A percentile compares a stretch with the other conserved stretches of the same genome.
Evolutionary conservation across 2,113 vertebrate species (phyloP).

Genomic region (Panthera tigris): DNA sequence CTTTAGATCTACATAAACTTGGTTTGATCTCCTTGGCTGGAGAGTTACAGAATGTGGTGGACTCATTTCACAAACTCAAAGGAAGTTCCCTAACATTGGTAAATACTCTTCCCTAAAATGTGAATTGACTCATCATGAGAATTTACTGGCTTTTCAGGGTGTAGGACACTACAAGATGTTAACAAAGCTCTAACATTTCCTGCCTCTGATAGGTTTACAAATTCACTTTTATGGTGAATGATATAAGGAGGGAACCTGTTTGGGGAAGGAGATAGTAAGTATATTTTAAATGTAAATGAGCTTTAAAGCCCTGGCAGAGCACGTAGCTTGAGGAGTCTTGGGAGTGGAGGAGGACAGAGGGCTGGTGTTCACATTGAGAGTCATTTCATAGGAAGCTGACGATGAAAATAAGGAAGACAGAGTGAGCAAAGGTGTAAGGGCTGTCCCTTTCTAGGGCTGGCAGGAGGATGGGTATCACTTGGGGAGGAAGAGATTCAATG

Average conservation of each 20-base stretch:
- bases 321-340: neutral
- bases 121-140: neutral
- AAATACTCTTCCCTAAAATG: neutral
- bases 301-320: neutral
- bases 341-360: neutral
- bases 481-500: neutral
- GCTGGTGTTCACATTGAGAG: neutral
- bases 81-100: neutral
- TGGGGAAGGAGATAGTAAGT: neutral
- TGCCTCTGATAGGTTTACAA: neutral
- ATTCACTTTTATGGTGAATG: neutral
- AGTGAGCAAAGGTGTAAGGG: rapidly evolving
- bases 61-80: neutral
- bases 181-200: neutral
- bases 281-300: neutral
- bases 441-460: neutral
- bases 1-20: neutral
- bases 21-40: neutral
- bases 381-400: neutral
- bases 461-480: neutral
- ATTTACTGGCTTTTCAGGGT: neutral
- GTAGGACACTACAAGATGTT: neutral
- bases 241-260: neutral
- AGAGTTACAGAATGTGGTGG: neutral
- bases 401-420: neutral